phyloP scores from a whole-genome alignment of 2,797 vertebrate genomes.

The Smutsia temminckii region DNA sequence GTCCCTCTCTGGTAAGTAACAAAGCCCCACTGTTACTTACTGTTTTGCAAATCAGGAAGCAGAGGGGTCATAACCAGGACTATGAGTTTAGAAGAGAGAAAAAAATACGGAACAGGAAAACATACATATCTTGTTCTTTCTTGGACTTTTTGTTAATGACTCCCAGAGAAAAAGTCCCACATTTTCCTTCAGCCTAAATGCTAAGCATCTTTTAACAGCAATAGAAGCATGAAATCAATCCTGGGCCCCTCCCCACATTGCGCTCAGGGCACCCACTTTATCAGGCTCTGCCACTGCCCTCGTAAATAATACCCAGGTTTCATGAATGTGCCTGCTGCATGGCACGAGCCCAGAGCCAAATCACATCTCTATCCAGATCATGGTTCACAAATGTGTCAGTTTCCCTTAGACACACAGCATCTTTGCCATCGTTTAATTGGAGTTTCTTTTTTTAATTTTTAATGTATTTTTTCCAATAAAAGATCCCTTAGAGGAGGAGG shows the following conservation, averaged over 20 bases:
- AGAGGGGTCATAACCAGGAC: background rate
- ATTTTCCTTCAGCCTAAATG: background rate
- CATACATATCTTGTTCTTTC: background rate
- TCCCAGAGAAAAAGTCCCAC: background rate
- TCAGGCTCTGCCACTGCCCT: background rate
- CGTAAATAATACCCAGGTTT: slow-evolving; percentile 1
- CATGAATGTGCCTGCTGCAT: background rate
- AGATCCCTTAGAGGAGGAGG: slow-evolving; percentile 21
- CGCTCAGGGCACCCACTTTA: background rate
- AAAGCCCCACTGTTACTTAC: background rate
- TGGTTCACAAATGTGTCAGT: background rate
- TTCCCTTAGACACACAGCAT: background rate
- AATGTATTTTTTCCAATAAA: background rate
- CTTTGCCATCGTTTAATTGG: slow-evolving; percentile 33
- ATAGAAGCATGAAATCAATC: background rate
- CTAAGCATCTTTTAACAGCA: slow-evolving; percentile 29
- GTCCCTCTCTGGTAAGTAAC: background rate
- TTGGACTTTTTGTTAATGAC: background rate
- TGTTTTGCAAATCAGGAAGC: background rate
- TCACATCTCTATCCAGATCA: background rate
- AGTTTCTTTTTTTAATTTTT: background rate
- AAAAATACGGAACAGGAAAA: background rate
- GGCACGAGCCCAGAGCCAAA: background rate
- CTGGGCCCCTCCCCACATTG: background rate
- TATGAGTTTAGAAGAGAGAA: background rate